Conservation (phyloP, 64 coral and sea anemone genomes). For the Hydrozoanthus tunicans region DNA sequence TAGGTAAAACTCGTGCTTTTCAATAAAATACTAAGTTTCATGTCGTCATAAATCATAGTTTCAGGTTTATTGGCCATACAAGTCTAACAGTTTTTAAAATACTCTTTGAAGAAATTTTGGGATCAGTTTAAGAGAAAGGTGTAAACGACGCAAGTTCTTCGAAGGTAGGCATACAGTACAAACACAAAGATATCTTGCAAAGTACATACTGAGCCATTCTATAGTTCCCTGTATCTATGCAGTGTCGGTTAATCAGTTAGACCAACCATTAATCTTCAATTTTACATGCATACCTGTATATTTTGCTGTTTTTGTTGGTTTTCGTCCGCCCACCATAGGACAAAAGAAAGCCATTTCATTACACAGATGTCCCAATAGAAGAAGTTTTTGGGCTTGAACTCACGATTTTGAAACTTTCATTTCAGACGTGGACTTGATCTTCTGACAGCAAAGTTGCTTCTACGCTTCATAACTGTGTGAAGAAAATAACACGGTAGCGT, state of each 20-base stretch:
- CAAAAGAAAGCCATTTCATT: conserved; percentile 42
- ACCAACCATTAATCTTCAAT: neutral
- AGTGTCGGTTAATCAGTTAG: neutral
- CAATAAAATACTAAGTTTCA: too few species aligned
- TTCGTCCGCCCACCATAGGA: conserved; percentile 28
- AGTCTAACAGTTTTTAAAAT: too few species aligned
- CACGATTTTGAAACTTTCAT: neutral
- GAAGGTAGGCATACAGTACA: too few species aligned
- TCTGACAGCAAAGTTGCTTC: neutral
- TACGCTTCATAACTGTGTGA: neutral
- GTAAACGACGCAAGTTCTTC: too few species aligned
- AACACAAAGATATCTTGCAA: too few species aligned
- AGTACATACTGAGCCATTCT: neutral
- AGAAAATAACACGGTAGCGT: neutral
- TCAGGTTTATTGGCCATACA: too few species aligned
- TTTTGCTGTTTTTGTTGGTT: conserved; percentile 43
- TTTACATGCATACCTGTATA: conserved; percentile 19
- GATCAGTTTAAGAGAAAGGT: too few species aligned
- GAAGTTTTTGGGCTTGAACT: neutral
- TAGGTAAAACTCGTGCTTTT: too few species aligned
- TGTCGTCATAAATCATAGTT: too few species aligned
- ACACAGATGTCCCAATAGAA: neutral
- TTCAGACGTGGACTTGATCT: neutral
- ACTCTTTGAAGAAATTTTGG: too few species aligned
- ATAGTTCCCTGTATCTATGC: too few species aligned